Base-by-base conservation (phyloP, 2,113 vertebrate species). In the Trematocara nigrifrons region DNA sequence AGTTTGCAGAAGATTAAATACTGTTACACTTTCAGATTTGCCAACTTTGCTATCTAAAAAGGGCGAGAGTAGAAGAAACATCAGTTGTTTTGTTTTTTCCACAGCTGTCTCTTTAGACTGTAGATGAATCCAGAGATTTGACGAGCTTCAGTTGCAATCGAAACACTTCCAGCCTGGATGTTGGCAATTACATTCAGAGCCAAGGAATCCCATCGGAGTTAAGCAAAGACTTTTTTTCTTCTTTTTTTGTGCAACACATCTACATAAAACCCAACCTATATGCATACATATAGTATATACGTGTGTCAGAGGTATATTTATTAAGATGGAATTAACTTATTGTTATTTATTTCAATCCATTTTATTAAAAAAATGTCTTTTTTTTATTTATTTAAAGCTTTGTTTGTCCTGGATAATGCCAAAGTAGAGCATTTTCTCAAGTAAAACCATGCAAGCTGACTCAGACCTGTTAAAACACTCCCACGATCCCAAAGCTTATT, bases 301-400 rank as follows among this genome's bases (percentile, higher is more conserved):
- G 87, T 92, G 91, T 95, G 90, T 94, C 90, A 95, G 96, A 96
- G 97, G 96, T 96, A 97, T 99, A 99, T 99, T 99, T 99, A 99
- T 99, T 99, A 95, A 98, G 95, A 97, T 97, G 96, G 97, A 99
- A 96, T 96, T 97, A 97, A 99, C 96, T 99, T 99, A 99, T 99
- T 99, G 91, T 97, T 99, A 99, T 99, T 99, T 99, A 99, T 99
- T 99, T 94, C 96, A 95, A 87, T 97, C 96, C 96, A 96, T 96
- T 97, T 96, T 95, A 95, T 94, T 89, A 97, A 92, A 94, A 94
- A 97, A 96, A 96, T 91, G 93, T 97, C 61, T 18, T 94, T 83
- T 83, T 51, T 96, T 95, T 97, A 99, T 99, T 99, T 97, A 97
- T 97, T 97, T 95, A 96, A 94, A 88, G 90, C 84, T 95, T 87